phyloP scores from a whole-genome alignment of 2,888 invertebrate species.

The Dryadula phaetusa region DNA sequence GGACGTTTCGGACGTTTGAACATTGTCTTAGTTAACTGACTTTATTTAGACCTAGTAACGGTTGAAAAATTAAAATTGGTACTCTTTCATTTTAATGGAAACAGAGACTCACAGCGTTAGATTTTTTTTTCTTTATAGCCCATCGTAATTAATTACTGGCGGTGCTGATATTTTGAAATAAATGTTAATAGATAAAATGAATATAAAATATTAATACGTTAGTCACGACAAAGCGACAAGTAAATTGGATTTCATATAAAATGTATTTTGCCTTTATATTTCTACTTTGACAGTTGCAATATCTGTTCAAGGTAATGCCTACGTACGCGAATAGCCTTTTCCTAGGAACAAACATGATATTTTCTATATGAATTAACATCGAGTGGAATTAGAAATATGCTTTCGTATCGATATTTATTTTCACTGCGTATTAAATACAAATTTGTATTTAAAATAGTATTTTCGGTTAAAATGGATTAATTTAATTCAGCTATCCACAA shows the following conservation, averaged over 20 bases:
- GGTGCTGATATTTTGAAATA: not conserved
- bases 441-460: not conserved
- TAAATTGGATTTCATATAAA: conserved; percentile 3
- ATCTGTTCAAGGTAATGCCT: not conserved
- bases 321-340: not conserved
- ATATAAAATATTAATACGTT: conserved; percentile 1
- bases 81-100: conserved; percentile 31
- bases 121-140: not conserved
- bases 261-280: conserved; percentile 6
- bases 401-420: too few relatives aligned
- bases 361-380: too few relatives aligned
- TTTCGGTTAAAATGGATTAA: conserved; percentile 13
- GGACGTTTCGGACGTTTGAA: conserved; percentile 44
- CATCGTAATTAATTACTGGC: conserved; percentile 17
- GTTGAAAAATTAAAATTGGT: conserved; percentile 38
- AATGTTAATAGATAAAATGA: not conserved
- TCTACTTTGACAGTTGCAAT: conserved; percentile 11
- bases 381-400: not conserved
- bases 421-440: too few relatives aligned
- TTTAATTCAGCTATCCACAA: conserved; percentile 13
- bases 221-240: not conserved
- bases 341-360: not conserved
- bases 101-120: conserved; percentile 12
- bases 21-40: conserved; percentile 44
- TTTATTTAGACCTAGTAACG: conserved; percentile 39